Conservation (phyloP, 2,888 invertebrate genomes). For the Andrena praecox region DNA sequence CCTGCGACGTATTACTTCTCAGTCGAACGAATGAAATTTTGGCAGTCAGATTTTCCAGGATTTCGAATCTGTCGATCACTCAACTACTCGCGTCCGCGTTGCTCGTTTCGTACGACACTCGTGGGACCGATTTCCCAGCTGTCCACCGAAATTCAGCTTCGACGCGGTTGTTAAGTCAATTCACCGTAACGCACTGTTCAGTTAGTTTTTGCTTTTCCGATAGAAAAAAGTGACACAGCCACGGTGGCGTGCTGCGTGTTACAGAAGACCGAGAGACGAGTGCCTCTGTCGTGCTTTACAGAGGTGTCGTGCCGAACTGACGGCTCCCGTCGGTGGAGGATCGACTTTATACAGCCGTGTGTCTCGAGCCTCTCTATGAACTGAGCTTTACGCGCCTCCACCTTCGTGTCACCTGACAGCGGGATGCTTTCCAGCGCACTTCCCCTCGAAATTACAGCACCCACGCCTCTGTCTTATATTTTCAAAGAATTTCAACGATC, state of each 20-base stretch:
- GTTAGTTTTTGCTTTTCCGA: not conserved
- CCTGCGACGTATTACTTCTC: slow-evolving; percentile 1
- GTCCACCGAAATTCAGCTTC: slow-evolving; percentile 18
- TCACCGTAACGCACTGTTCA: slow-evolving; percentile 46
- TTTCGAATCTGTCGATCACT: slow-evolving; percentile 17
- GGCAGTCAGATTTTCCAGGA: not conserved
- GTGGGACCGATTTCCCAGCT: not conserved
- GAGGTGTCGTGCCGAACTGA: slow-evolving; percentile 76
- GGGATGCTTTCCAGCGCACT: slow-evolving; percentile 30
- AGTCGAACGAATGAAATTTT: not conserved
- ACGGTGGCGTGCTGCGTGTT: slow-evolving; percentile 45
- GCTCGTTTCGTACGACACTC: slow-evolving; percentile 16
- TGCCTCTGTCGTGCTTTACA: slow-evolving; percentile 70
- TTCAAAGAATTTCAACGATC: not conserved
- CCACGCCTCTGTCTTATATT: not conserved
- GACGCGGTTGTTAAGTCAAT: slow-evolving; percentile 3
- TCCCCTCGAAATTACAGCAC: not conserved
- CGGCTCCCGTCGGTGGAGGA: slow-evolving; percentile 73
- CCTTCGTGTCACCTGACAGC: slow-evolving; percentile 66
- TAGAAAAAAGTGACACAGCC: not conserved
- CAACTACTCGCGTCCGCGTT: not conserved
- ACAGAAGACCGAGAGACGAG: slow-evolving; percentile 59
- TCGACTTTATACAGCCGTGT: slow-evolving; percentile 75
- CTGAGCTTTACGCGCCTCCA: slow-evolving; percentile 60
- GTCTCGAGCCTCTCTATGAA: slow-evolving; percentile 59